Base-by-base conservation (phyloP, 1,140 invertebrate genomes). In the Drosophila triauraria region DNA sequence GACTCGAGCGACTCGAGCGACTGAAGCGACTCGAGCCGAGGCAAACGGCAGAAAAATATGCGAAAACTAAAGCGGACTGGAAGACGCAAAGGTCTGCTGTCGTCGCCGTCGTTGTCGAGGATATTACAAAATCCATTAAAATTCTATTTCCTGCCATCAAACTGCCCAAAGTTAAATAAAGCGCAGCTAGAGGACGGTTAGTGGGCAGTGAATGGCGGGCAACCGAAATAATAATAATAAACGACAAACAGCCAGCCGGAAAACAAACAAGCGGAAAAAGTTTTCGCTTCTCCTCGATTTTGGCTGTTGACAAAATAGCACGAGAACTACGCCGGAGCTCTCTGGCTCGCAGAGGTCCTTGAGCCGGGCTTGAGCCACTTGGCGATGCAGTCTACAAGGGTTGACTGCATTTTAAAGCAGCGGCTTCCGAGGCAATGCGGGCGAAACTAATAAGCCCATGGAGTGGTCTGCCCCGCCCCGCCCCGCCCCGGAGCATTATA, bases 91-190 rank as follows among this genome's bases (percentile, higher is more conserved):
- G 65, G 77, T 86, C 80, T 40, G 46, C 44, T 47, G 67, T 58
- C 61, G 48, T 60, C 53, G 77, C 38, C 63, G 53, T 51, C 65
- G 53, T 61, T 53, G 56, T 53, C 38, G 67, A 76, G 70, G 83
- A 83, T 88, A 88, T 88, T 88, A 88, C 84, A 90, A 88, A 88
- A 88, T 88, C 84, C 84, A 88, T 88, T 88, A 88, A 88, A 87
- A 88, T 88, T 88, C 85, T 88, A 88, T 88, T 88, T 88, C 84
- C 84, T 88, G 84, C 84, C 85, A 88, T 88, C 84, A 88, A 87
- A 88, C 84, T 88, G 84, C 84, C 84, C 85, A 88, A 88, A 88
- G 84, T 88, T 88, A 88, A 88, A 88, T 90, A 88, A 88, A 88
- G 79, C 83, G 79, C 83, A 60, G 82, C 65, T 53, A 60, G 71